Percentiles rank a stretch among this genome's conserved stretches.
Conservation (phyloP, 2,888 invertebrate species). For the Drepana falcataria region DNA sequence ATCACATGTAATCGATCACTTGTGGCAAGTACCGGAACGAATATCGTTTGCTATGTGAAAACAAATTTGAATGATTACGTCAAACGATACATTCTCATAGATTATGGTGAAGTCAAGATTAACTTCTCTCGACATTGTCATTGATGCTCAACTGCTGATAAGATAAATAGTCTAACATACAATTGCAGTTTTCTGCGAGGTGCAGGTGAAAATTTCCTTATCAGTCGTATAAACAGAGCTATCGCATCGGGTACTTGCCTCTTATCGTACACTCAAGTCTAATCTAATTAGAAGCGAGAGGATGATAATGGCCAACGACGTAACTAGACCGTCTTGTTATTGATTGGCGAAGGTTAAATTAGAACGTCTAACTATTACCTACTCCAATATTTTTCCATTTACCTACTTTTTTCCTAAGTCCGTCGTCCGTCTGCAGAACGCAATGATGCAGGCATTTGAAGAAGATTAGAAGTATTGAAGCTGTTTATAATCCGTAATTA, state of each 20-base stretch:
- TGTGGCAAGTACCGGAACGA: background rate
- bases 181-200: conserved; percentile 21
- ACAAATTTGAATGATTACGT: background rate
- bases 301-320: conserved; percentile 28
- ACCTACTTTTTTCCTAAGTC: no score
- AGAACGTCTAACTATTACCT: background rate
- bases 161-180: conserved; percentile 5
- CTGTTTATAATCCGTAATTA: background rate
- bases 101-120: background rate
- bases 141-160: background rate
- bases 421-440: background rate
- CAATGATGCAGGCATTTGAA: background rate
- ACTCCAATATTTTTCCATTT: background rate
- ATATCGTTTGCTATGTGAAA: background rate
- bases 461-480: no score
- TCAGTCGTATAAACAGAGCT: conserved; percentile 41
- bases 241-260: conserved; percentile 38
- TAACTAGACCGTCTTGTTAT: conserved; percentile 17
- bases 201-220: conserved; percentile 35
- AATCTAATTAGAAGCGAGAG: conserved; percentile 27
- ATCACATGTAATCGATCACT: background rate
- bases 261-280: conserved; percentile 33
- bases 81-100: background rate
- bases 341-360: conserved; percentile 3
- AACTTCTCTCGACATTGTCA: background rate